Evolutionary conservation across 2,888 invertebrate species (phyloP).

Genomic region (Agrotis puta): DNA sequence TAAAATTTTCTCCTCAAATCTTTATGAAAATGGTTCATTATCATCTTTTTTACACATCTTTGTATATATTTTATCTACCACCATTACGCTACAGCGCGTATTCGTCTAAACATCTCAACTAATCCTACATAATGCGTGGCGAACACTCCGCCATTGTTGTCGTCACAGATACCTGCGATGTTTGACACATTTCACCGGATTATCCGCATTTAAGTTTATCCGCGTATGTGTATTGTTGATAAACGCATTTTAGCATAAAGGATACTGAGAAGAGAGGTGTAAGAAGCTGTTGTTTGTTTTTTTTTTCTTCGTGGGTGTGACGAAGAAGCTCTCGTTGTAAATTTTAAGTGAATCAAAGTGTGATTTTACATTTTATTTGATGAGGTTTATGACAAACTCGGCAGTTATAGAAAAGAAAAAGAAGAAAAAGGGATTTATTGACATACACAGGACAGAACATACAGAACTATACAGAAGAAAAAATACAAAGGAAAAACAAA

Average conservation of each 20-base stretch:
- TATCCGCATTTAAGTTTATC: slow-evolving; percentile 66
- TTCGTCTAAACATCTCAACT: slow-evolving; percentile 36
- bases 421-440: too few relatives aligned
- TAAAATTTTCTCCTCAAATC: not conserved
- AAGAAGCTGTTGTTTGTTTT: slow-evolving; percentile 41
- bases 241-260: slow-evolving; percentile 59
- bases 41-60: not conserved
- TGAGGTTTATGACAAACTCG: not conserved
- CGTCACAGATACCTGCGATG: slow-evolving; percentile 66
- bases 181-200: slow-evolving; percentile 69
- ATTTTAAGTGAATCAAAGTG: not conserved
- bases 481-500: too few relatives aligned
- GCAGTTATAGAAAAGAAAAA: too few relatives aligned
- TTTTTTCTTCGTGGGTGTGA: slow-evolving; percentile 24
- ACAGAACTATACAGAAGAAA: too few relatives aligned
- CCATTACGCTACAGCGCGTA: slow-evolving; percentile 47
- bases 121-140: slow-evolving; percentile 48
- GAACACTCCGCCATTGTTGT: slow-evolving; percentile 50
- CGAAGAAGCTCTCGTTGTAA: not conserved
- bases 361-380: not conserved
- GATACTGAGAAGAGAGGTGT: slow-evolving; percentile 34
- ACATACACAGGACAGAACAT: too few relatives aligned
- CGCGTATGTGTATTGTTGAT: slow-evolving; percentile 48
- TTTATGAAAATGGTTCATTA: not conserved
- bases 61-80: slow-evolving; percentile 33